phyloP scores from a whole-genome alignment of 2,797 vertebrate genomes.

The Gallinago nigripennis region DNA sequence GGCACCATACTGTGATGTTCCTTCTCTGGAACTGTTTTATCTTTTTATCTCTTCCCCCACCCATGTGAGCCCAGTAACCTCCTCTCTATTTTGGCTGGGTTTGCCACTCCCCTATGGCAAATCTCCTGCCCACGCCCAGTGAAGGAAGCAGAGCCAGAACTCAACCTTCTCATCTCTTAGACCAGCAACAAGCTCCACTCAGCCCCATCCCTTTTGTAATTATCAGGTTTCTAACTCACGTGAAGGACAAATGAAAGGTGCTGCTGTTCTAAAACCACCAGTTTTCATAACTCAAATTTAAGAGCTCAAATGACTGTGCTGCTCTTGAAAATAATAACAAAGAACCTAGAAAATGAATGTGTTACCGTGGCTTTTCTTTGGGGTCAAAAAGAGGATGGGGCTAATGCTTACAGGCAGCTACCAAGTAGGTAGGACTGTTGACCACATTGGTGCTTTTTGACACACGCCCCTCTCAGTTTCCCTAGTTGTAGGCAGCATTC shows the following conservation, averaged over 20 bases:
- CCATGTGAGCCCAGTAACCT: background rate
- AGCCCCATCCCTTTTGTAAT: constrained; percentile 51
- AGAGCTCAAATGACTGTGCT: constrained; percentile 13
- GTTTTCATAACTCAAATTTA: constrained; percentile 54
- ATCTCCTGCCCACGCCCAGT: background rate
- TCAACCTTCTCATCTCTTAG: constrained; percentile 37
- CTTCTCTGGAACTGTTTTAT: constrained; percentile 59
- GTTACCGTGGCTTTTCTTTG: constrained; percentile 31
- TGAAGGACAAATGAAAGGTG: constrained; percentile 66
- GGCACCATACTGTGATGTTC: constrained; percentile 47
- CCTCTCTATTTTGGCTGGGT: background rate
- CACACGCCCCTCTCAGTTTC: background rate
- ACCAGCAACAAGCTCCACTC: constrained; percentile 64
- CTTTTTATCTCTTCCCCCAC: constrained; percentile 40
- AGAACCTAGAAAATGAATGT: constrained; percentile 43
- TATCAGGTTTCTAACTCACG: constrained; percentile 54
- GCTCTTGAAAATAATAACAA: constrained; percentile 56
- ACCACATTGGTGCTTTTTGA: constrained; percentile 24
- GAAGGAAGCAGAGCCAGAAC: constrained; percentile 39
- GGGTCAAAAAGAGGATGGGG: background rate
- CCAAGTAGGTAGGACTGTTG: background rate
- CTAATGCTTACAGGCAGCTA: constrained; percentile 27
- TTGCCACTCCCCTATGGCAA: background rate
- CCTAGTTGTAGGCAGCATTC: background rate
- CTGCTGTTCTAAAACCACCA: constrained; percentile 46